Conservation (phyloP, 1,140 invertebrate genomes). For the Harlomillsia oculata region DNA sequence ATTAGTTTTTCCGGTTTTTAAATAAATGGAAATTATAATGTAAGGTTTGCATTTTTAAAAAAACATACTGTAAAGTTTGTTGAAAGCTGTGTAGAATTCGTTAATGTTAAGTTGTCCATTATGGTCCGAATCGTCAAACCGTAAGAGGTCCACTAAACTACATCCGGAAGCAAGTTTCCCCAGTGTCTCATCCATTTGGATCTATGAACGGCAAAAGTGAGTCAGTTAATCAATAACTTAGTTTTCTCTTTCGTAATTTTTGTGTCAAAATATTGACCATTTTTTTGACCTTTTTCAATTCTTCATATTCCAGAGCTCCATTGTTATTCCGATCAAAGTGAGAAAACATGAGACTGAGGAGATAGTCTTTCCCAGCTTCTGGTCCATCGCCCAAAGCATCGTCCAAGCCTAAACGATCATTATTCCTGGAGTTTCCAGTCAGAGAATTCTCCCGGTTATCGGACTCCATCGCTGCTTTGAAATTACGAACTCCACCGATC, state of each 20-base stretch:
- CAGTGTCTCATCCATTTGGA: slow-evolving; percentile 54
- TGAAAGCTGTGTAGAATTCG: slow-evolving; percentile 67
- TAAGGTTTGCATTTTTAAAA: neutral
- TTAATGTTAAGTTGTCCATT: slow-evolving; percentile 58
- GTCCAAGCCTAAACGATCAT: slow-evolving; percentile 5
- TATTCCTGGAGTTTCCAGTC: slow-evolving; percentile 26
- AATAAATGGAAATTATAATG: neutral
- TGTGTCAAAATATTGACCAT: too few species aligned
- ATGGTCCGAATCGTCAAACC: slow-evolving; percentile 57
- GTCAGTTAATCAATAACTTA: slow-evolving; percentile 9
- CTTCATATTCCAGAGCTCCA: slow-evolving; percentile 55
- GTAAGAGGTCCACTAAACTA: slow-evolving; percentile 56
- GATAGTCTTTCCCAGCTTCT: slow-evolving; percentile 54
- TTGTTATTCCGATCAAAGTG: slow-evolving; percentile 67
- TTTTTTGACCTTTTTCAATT: slow-evolving; percentile 54
- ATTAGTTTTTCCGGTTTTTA: too few species aligned
- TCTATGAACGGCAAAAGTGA: slow-evolving; percentile 40
- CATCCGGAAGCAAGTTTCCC: slow-evolving; percentile 57
- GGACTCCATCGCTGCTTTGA: slow-evolving; percentile 38
- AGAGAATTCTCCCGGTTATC: slow-evolving; percentile 40
- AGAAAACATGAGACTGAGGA: slow-evolving; percentile 67
- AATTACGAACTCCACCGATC: slow-evolving; percentile 43
- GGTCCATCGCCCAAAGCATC: slow-evolving; percentile 37
- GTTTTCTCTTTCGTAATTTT: neutral
- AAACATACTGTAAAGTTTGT: slow-evolving; percentile 61